These are phyloP conservation scores for Petroica traversi DNA, from an alignment of 2,113 vertebrate genomes.

Conservation along the genomic window DNA sequence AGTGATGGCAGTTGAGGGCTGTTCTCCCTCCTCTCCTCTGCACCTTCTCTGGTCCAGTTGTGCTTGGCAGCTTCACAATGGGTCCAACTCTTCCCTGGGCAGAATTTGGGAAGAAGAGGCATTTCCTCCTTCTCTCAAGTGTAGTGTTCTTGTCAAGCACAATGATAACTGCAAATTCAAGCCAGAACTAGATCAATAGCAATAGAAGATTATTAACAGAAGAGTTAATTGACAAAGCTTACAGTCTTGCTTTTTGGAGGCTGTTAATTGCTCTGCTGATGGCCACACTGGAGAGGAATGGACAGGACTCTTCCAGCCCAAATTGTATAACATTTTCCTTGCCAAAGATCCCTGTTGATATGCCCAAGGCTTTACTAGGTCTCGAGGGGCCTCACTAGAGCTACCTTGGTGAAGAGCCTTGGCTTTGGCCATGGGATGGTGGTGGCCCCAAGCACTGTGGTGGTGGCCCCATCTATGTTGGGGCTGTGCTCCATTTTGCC, in stretches of 20 bases:
- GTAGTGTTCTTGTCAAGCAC: background rate
- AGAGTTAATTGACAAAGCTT: background rate
- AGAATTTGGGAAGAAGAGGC: background rate
- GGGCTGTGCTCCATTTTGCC: rapidly evolving
- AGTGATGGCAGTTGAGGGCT: background rate
- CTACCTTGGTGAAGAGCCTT: background rate
- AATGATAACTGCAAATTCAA: background rate
- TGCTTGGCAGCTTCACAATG: background rate
- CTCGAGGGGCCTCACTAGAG: background rate
- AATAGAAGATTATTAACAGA: background rate
- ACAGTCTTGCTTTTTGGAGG: background rate
- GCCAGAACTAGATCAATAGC: background rate
- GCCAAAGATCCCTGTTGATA: background rate
- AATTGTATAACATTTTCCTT: rapidly evolving
- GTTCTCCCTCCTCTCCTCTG: background rate
- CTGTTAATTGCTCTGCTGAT: background rate
- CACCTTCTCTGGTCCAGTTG: rapidly evolving
- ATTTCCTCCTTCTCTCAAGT: background rate
- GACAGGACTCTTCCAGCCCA: background rate
- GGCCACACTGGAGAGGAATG: background rate
- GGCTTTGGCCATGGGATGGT: background rate
- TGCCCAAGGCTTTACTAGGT: background rate
- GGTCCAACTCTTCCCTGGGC: background rate
- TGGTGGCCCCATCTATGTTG: background rate
- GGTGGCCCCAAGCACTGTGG: background rate